Base-by-base conservation (phyloP, 2,797 vertebrate genomes). In the Lemur catta region DNA sequence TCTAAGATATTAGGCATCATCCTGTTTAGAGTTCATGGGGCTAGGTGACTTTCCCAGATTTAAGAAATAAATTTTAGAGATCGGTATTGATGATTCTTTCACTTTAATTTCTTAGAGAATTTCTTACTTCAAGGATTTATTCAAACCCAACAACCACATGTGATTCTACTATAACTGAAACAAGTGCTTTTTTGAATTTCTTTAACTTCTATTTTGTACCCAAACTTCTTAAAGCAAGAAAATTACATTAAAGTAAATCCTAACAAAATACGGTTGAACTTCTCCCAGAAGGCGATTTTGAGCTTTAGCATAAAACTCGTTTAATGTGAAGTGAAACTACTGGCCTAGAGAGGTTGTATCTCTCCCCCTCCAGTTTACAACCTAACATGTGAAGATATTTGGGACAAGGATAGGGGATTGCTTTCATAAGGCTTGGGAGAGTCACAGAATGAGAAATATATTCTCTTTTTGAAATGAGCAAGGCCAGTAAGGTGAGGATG, bases 51-150 rank as follows among this genome's bases (percentile, higher is more conserved):
- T 94, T 76, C 57, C 33, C 28, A 43, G 35, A 91, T 48, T 63
- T 88, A 85, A 94, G 55, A 94, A 84, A 92, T 85, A 13, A 91
- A 74, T 82, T 95, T 93, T 57, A 94, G 41, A 88, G 81, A 92
- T 76, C 52, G 30, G 30, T 84, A 85, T 55, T 84, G 33, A 89
- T 12, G 91, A 91, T 61, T 67, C 20, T 89, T 88, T 84, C 55
- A 85, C 43, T 95, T 92, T 80, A 52, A 69, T 38, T 87, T 94
- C 59, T 61, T 86, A 78, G 82, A 75, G 35, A 67, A 76, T 94
- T 80, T 93, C 46, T 93, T 84, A 91, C 91, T 72, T 78, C 89
- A 86, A 38, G 43, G 24, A 61, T 59, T 55, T 84, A 93, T 48
- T 84, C 86, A 57, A 94, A 69, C 92, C 26, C 63, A 87, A 79